Evolutionary conservation across 92 coral and sea anemone genomes (phyloP).

Genomic region (Heteractis magnifica): DNA sequence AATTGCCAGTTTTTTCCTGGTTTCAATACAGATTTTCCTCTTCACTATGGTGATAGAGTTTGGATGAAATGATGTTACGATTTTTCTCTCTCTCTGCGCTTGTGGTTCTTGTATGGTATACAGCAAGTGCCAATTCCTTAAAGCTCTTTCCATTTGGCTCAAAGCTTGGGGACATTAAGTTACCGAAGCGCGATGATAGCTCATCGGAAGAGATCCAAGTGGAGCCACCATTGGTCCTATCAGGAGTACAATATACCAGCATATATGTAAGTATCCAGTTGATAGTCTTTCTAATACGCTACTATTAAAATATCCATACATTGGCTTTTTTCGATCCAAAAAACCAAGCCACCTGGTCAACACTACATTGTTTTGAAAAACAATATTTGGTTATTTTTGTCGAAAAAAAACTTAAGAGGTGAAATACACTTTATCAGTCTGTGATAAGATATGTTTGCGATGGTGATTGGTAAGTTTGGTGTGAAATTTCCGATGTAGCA

Average conservation of each 20-base stretch:
- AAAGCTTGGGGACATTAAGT: slow-evolving; percentile 6
- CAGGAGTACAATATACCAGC: neutral
- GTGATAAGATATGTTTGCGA: neutral
- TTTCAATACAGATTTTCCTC: too few relatives aligned
- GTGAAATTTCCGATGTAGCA: neutral
- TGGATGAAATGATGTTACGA: too few relatives aligned
- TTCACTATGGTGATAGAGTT: too few relatives aligned
- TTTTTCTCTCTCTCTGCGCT: too few relatives aligned
- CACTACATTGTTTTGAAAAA: neutral
- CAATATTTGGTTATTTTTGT: neutral
- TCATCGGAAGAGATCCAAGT: neutral
- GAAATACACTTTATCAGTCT: neutral
- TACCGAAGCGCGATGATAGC: slow-evolving; percentile 21
- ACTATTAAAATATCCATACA: neutral
- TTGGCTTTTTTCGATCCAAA: neutral
- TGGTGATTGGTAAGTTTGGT: neutral
- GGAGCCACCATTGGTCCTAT: slow-evolving; percentile 9
- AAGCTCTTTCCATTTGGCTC: slow-evolving; percentile 5
- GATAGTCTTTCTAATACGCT: neutral
- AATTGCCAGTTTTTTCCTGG: too few relatives aligned
- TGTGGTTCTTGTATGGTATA: neutral
- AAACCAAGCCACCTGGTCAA: neutral
- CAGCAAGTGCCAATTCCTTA: neutral
- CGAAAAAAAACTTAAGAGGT: neutral
- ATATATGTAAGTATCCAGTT: slow-evolving; percentile 22